phyloP scores from a whole-genome alignment of 2,888 invertebrate genomes.

The Drosophila testacea region DNA sequence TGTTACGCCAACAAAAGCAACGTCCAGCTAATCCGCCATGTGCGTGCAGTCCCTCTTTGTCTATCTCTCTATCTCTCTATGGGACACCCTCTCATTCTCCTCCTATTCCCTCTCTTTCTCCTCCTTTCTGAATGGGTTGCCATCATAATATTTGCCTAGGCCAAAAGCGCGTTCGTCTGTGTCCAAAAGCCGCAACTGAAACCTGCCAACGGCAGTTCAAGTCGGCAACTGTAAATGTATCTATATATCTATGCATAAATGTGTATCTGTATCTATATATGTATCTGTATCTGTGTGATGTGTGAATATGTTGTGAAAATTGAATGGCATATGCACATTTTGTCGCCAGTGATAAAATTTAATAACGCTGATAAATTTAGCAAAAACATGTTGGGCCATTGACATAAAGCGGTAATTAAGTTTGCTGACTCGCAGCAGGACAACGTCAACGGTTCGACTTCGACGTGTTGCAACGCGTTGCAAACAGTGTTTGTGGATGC shows the following conservation, averaged over 20 bases:
- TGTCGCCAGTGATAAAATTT: constrained; percentile 83
- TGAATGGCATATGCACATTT: constrained; percentile 79
- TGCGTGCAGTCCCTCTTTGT: constrained; percentile 19
- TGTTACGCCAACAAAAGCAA: constrained; percentile 68
- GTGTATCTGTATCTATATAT: constrained; percentile 25
- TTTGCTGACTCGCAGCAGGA: constrained; percentile 72
- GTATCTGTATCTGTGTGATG: constrained; percentile 58
- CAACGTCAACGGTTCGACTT: constrained; percentile 24
- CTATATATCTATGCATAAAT: constrained; percentile 19
- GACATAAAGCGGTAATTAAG: constrained; percentile 84
- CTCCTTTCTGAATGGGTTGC: constrained; percentile 39
- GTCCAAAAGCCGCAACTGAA: constrained; percentile 39
- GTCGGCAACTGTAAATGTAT: constrained; percentile 38
- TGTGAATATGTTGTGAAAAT: constrained; percentile 79
- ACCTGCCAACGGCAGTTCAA: constrained; percentile 29
- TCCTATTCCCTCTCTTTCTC: neutral
- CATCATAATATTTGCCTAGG: constrained; percentile 81
- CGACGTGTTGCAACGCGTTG: constrained; percentile 27
- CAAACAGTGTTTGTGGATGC: constrained; percentile 23
- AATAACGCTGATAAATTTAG: constrained; percentile 84
- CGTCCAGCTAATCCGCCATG: constrained; percentile 49
- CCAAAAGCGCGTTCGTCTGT: constrained; percentile 45
- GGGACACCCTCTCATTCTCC: neutral
- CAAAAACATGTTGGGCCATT: constrained; percentile 84
- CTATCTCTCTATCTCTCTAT: neutral